A percentile compares a stretch with the other conserved stretches of the same genome.
Conservation (phyloP, 2,113 vertebrate species). For the Siniperca chuatsi region DNA sequence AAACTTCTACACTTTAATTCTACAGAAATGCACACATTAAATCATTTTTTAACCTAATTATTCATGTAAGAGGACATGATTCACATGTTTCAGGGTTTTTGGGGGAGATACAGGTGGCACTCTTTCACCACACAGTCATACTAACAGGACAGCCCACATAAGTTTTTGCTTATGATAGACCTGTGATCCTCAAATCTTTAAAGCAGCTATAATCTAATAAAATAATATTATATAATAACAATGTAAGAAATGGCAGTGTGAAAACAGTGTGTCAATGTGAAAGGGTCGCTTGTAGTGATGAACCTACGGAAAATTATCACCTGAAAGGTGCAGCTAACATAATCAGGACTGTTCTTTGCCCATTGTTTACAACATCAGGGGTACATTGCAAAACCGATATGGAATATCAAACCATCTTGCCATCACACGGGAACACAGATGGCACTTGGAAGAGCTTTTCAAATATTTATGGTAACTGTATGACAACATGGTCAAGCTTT, state of each 20-base stretch:
- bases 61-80: neutral
- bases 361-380: neutral
- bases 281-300: neutral
- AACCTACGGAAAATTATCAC: neutral
- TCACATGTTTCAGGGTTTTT: neutral
- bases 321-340: neutral
- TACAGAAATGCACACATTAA: neutral
- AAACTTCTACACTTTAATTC: neutral
- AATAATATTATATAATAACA: neutral
- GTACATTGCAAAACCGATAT: neutral
- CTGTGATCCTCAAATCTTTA: neutral
- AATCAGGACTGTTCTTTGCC: neutral
- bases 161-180: neutral
- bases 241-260: no score
- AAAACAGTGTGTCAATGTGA: neutral
- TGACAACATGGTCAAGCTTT: neutral
- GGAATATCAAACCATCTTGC: neutral
- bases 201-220: neutral
- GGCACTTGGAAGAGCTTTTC: neutral
- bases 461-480: neutral
- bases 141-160: neutral
- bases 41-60: neutral
- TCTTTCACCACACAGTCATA: neutral
- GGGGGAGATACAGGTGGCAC: neutral
- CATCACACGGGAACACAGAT: neutral